These are phyloP conservation scores for Coracopsis vasa DNA, from an alignment of 2,113 vertebrate species.

Conservation along the genomic window DNA sequence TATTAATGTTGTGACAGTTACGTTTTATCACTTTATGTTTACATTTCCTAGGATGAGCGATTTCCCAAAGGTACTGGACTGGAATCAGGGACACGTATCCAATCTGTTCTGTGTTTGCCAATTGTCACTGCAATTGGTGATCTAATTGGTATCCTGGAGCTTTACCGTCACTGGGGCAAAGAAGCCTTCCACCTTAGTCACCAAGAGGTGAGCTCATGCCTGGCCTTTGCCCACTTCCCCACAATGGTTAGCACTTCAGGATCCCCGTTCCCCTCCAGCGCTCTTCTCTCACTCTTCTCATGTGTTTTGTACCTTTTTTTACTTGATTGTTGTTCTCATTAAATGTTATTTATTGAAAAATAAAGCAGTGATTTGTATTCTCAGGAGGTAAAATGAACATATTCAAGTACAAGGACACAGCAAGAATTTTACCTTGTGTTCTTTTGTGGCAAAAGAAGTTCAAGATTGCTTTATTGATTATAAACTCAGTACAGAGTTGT, in stretches of 20 bases:
- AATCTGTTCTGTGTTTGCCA: constrained; percentile 96
- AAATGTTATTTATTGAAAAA: neutral
- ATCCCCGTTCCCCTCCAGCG: rapidly evolving
- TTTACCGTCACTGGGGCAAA: constrained; percentile 91
- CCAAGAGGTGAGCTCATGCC: constrained; percentile 84
- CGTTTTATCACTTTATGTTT: neutral
- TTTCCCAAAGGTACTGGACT: constrained; percentile 95
- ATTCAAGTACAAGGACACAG: neutral
- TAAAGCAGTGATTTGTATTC: neutral
- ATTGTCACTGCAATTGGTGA: constrained; percentile 96
- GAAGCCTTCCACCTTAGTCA: constrained; percentile 93
- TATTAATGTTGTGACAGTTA: neutral
- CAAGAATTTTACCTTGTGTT: neutral
- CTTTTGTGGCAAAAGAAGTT: neutral
- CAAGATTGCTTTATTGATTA: neutral
- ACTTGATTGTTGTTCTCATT: neutral
- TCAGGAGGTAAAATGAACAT: neutral
- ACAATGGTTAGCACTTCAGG: neutral
- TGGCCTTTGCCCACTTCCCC: neutral
- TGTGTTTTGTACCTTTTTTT: neutral
- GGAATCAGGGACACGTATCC: constrained; percentile 91
- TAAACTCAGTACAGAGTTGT: neutral
- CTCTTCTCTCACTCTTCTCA: neutral
- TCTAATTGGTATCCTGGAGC: constrained; percentile 94
- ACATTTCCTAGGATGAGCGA: constrained; percentile 84